Evolutionary conservation across 2,888 invertebrate genomes (phyloP).

Genomic region (Cheilosia vulpina): DNA sequence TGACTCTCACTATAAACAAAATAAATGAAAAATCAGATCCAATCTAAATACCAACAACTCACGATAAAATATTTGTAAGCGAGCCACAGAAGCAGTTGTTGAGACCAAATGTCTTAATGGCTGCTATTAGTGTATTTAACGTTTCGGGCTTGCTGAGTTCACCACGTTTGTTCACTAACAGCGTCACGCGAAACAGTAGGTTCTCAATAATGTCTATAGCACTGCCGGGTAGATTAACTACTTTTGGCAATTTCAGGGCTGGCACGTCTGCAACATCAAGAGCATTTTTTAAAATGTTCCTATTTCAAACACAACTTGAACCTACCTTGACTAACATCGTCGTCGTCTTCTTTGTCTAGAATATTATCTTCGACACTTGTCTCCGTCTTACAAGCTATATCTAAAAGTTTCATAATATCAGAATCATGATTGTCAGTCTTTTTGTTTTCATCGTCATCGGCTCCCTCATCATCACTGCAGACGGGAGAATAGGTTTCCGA

Average conservation of each 20-base stretch:
- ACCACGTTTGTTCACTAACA: conserved; percentile 80
- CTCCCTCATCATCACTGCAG: conserved; percentile 83
- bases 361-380: conserved; percentile 81
- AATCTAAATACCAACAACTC: conserved; percentile 61
- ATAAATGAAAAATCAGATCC: not conserved
- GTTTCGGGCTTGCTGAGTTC: conserved; percentile 82
- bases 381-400: conserved; percentile 78
- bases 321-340: conserved; percentile 79
- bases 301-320: not conserved
- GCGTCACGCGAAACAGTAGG: conserved; percentile 80
- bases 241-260: conserved; percentile 77
- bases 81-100: conserved; percentile 81
- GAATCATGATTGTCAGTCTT: conserved; percentile 76
- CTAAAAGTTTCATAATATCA: conserved; percentile 81
- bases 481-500: conserved; percentile 83
- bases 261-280: conserved; percentile 77
- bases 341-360: conserved; percentile 82
- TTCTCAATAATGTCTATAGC: conserved; percentile 82
- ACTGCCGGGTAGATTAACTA: conserved; percentile 77
- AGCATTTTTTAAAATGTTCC: not conserved
- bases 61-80: conserved; percentile 82
- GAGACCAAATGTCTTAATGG: conserved; percentile 81
- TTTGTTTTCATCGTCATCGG: conserved; percentile 75
- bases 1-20: conserved; percentile 80
- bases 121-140: conserved; percentile 80